Conservation (phyloP, 2,113 vertebrate genomes). For the Gadus chalcogrammus region DNA sequence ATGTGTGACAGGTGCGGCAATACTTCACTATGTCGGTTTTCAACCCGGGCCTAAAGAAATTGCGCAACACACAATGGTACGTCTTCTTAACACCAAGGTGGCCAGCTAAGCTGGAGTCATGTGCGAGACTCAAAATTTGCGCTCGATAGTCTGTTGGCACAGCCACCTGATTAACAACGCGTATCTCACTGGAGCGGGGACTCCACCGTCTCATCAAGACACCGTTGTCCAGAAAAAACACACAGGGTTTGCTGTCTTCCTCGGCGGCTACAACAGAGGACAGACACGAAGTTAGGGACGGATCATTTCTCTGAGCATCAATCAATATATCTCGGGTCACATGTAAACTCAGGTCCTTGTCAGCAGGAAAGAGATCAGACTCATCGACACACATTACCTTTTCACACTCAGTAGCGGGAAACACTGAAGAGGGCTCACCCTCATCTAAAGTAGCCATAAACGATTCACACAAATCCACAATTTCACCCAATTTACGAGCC, state of each 20-base stretch:
- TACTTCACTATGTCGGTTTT: not conserved
- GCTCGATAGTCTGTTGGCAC: not conserved
- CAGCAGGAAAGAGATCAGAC: no score
- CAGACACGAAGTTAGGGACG: no score
- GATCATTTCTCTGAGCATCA: no score
- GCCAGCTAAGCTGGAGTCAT: not conserved
- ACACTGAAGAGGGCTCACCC: no score
- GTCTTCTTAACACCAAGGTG: conserved; percentile 8
- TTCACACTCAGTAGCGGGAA: no score
- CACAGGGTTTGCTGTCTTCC: not conserved
- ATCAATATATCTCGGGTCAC: no score
- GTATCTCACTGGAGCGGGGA: not conserved
- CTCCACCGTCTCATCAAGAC: not conserved
- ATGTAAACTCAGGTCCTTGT: no score
- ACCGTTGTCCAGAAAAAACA: not conserved
- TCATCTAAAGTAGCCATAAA: not conserved
- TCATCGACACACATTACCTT: no score
- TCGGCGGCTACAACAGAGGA: not conserved
- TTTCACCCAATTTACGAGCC: not conserved
- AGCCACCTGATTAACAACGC: not conserved
- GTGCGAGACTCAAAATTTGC: not conserved
- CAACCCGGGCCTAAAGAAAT: conserved; percentile 11
- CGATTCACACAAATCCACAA: not conserved
- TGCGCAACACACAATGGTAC: not conserved
- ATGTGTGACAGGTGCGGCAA: conserved; percentile 2